A percentile compares a stretch with the other conserved stretches of the same genome.
Conservation (phyloP, 2,113 vertebrate genomes). For the Oceanites oceanicus region DNA sequence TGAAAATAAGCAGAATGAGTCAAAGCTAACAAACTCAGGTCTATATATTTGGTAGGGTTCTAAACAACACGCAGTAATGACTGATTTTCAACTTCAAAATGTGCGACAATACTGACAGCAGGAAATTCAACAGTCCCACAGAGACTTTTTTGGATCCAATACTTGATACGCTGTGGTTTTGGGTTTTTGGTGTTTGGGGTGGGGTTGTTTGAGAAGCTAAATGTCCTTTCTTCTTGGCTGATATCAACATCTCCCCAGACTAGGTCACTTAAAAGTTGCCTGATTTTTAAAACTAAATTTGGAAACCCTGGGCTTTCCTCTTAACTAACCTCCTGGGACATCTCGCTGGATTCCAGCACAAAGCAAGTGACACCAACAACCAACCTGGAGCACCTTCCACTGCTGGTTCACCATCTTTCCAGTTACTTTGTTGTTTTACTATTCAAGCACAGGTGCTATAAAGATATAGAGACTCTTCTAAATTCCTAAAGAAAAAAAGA, state of each 20-base stretch:
- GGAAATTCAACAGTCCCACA: neutral
- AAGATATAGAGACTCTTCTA: fast-evolving
- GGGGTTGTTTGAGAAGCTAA: neutral
- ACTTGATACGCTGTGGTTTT: fast-evolving
- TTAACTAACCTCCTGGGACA: neutral
- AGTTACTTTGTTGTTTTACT: neutral
- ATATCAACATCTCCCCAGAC: neutral
- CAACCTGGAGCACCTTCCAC: neutral
- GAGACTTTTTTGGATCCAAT: neutral
- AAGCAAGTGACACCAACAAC: neutral
- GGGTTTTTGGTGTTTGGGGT: neutral
- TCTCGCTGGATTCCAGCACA: neutral
- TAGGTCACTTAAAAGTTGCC: neutral
- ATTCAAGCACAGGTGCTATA: neutral
- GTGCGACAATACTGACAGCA: neutral
- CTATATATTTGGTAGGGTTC: fast-evolving
- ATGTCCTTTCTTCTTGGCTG: neutral
- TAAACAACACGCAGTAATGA: fast-evolving
- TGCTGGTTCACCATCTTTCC: fast-evolving
- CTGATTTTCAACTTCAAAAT: neutral
- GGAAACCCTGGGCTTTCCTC: neutral
- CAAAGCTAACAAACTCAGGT: neutral
- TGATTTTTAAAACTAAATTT: neutral
- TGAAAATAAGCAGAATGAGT: neutral
- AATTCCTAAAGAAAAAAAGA: neutral